Base-by-base conservation (phyloP, 2,888 invertebrate species). In the Arrhopalites spinosus region DNA sequence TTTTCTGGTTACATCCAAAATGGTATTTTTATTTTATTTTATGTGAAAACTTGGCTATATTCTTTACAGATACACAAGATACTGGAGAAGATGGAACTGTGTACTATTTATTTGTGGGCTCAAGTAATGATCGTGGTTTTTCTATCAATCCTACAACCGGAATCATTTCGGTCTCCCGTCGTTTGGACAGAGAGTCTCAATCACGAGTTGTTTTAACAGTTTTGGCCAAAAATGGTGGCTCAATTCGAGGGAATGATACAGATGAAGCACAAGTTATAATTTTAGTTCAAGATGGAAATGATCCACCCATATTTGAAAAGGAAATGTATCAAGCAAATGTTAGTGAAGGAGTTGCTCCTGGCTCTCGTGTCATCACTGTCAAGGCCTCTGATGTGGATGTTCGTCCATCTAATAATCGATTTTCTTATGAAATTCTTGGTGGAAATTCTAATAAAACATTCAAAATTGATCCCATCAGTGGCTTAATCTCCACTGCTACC, bases 191-290 rank as follows among this genome's bases (percentile, higher is more conserved):
- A 73, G 97, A 83, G 61, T 80, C 80, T 1, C 82, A 83, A 73
- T 81, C 81, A 8, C 59, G 95, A 77, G 94, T 94, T 1, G 93
- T 95, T 0, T 86, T 97, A 13, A 95, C 95, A 0, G 95, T 96
- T 0, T 89, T 97, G 88, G 96, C 96, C 0, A 98, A 98, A 87
- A 98, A 98, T 85, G 91, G 91, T 69, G 97, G 97, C 17, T 94
- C 95, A 23, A 96, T 98, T 81, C 89, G 92, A 53, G 97, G 97
- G 2, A 96, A 96, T 85, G 96, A 97, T 84, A 96, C 96, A 0
- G 96, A 96, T 84, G 95, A 95, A 86, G 96, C 96, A 2, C 94
- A 95, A 86, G 93, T 98, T 0, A 93, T 94, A 67, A 92, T 98
- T 78, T 92, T 93, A 0, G 93, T 98, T 79, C 94, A 96, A 87